phyloP scores from a whole-genome alignment of 2,797 vertebrate species.

The Semaprochilodus insignis region DNA sequence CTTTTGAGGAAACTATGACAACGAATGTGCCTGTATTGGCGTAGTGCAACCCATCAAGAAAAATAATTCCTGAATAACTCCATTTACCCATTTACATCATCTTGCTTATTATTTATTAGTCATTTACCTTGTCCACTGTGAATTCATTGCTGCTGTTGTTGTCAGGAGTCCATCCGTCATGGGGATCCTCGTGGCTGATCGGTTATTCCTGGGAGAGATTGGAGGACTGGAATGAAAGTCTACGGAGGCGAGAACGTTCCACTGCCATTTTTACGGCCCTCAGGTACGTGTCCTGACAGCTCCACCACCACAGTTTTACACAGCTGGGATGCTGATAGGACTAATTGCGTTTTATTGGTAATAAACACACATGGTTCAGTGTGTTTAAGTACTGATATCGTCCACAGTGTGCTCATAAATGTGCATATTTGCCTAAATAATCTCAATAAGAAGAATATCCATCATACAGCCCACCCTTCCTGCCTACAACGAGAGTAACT shows the following conservation, averaged over 20 bases:
- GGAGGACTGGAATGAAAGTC: constrained; percentile 82
- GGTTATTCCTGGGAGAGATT: constrained; percentile 81
- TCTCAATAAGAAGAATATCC: no score
- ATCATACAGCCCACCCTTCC: no score
- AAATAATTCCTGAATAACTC: no score
- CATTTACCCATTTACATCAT: no score
- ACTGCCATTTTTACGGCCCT: constrained; percentile 60
- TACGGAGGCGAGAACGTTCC: constrained; percentile 86
- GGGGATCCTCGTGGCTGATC: constrained; percentile 83
- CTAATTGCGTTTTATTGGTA: no score
- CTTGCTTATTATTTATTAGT: no score
- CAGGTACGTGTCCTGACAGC: constrained; percentile 68
- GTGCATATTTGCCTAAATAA: background rate
- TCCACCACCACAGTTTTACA: background rate
- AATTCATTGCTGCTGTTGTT: background rate
- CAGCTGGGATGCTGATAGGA: background rate
- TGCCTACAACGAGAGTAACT: no score
- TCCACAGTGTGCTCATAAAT: no score
- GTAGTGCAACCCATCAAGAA: no score
- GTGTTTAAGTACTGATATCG: background rate
- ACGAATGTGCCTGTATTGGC: no score
- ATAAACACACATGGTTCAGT: background rate
- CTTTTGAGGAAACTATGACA: no score
- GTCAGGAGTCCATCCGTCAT: constrained; percentile 82
- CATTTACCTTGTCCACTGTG: background rate